Evolutionary conservation across 2,888 invertebrate genomes (phyloP).

Genomic region (Zaprionus bogoriensis): DNA sequence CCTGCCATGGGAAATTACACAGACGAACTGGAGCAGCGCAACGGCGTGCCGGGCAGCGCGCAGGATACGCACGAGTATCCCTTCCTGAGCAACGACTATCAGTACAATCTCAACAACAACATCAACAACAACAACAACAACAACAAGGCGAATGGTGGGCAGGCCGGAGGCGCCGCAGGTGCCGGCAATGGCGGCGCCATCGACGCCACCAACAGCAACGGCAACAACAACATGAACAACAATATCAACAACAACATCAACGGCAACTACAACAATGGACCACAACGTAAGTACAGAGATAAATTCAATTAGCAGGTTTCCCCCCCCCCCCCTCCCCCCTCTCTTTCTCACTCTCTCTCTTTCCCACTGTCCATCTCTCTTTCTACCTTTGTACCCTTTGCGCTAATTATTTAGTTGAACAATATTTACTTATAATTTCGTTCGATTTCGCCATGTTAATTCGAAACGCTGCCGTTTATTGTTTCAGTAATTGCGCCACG

Average conservation of each 20-base stretch:
- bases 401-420: conserved; percentile 72
- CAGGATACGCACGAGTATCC: conserved; percentile 86
- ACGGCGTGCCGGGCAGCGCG: conserved; percentile 73
- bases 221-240: conserved; percentile 71
- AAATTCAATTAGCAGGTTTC: conserved; percentile 56
- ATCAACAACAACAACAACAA: conserved; percentile 76
- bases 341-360: neutral
- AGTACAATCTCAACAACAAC: conserved; percentile 83
- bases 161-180: conserved; percentile 34
- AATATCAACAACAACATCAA: conserved; percentile 34
- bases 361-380: too few species aligned
- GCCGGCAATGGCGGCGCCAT: conserved; percentile 57
- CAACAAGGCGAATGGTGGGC: conserved; percentile 68
- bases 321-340: neutral
- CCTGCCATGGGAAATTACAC: conserved; percentile 86
- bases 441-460: conserved; percentile 51
- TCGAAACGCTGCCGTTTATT: conserved; percentile 30
- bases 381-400: neutral
- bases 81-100: conserved; percentile 86
- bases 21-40: conserved; percentile 84
- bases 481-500: conserved; percentile 83
- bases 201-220: conserved; percentile 31
- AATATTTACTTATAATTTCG: conserved; percentile 76
- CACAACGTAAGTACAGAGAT: conserved; percentile 71
- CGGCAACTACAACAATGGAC: conserved; percentile 76